Base-by-base conservation (phyloP, 2,113 vertebrate genomes). In the Nothoprocta pentlandii region DNA sequence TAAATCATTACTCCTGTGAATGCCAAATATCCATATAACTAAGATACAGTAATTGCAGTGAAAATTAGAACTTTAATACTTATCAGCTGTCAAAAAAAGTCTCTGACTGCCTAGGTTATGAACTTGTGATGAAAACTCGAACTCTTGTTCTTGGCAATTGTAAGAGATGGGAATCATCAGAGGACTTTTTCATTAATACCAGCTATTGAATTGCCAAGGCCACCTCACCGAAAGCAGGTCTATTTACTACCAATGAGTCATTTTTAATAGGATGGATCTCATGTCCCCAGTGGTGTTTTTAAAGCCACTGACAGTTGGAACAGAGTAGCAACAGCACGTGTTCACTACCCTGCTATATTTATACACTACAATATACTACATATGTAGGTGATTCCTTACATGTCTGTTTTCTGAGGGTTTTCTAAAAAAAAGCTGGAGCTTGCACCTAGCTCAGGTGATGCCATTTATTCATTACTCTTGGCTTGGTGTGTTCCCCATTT, bases 51-150 rank as follows among this genome's bases (percentile, higher is more conserved):
- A 85, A 66, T 76, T 76, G 8, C 85, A 44, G 69, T 91, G 77
- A 92, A 95, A 85, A 87, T 85, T 28, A 84, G 58, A 79, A n/a
- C 47, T 85, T 91, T 62, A 9, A 66, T 85, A 79, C 30, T 91
- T 49, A 76, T 69, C 34, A 86, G 3, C 39, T 87, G n/a, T 62
- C 30, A 26, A 59, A 34, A 87, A 87, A 63, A 7, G 10, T 2
- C 10, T 81, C 36, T 71, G 42, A 87, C 39, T 56, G 6, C 41
- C 19, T 12, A 61, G 23, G 7, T 64, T 76, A 79, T 25, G 6
- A 0, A 0, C 16, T 47, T 78, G 47, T 64, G 22, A 49, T 36
- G 17, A 58, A 30, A 71, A 89, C 80, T 76, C 10, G 76, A 41
- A 82, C 36, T 61, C 32, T 87, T 39, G 4, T 74, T 59, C 67